phyloP scores from a whole-genome alignment of 1,140 invertebrate genomes.

The Dryas iulia region DNA sequence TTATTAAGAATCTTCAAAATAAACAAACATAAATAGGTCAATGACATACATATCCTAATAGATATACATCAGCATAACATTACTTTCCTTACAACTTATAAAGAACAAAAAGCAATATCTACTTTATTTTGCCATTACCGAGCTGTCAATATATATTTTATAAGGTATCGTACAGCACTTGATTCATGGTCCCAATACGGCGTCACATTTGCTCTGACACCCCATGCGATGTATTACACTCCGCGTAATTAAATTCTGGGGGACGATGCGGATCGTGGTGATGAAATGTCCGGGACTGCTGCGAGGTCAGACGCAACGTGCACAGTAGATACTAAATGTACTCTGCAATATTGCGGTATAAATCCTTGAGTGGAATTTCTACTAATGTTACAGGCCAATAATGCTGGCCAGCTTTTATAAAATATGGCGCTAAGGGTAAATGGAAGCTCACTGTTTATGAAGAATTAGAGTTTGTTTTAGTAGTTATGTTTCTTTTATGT shows the following conservation, averaged over 20 bases:
- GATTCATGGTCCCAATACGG: neutral
- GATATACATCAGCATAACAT: neutral
- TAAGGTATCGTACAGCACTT: neutral
- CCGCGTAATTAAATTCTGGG: constrained; percentile 43
- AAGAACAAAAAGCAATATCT: neutral
- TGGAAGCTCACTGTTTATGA: too few relatives aligned
- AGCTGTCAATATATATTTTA: constrained; percentile 1
- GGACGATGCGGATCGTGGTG: constrained; percentile 29
- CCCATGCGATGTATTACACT: constrained; percentile 10
- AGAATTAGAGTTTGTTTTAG: too few relatives aligned
- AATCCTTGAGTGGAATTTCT: constrained; percentile 13
- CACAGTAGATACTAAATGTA: constrained; percentile 10
- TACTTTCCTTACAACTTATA: neutral
- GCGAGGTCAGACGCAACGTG: constrained; percentile 23
- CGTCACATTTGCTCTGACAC: constrained; percentile 7
- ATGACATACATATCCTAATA: neutral
- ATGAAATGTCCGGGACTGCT: constrained; percentile 38
- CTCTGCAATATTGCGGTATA: constrained; percentile 13
- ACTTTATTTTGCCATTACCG: neutral
- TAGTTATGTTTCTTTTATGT: too few relatives aligned
- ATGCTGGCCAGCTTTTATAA: neutral
- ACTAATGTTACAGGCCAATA: neutral
- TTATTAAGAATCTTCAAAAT: neutral
- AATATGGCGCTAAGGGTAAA: neutral
- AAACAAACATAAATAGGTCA: neutral